Conservation (phyloP, 1,140 invertebrate species). For the Saccostrea cuccullata region DNA sequence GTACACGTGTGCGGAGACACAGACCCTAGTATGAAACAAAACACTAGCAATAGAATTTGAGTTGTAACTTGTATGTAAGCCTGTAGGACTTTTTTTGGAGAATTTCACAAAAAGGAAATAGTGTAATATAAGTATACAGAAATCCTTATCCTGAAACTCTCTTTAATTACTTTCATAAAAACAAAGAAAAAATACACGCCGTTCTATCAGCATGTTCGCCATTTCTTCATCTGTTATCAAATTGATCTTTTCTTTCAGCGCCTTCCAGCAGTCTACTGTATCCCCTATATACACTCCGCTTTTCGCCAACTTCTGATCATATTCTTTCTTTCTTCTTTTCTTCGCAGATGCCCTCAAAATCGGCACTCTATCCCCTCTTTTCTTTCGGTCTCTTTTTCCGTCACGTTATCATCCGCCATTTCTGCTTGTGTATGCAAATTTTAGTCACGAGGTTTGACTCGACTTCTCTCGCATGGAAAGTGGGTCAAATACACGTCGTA, state of each 20-base stretch:
- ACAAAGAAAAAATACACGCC: neutral
- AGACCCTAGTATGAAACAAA: too few relatives aligned
- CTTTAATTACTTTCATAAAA: too few relatives aligned
- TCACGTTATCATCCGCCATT: neutral
- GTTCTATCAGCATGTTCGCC: neutral
- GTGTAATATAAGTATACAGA: too few relatives aligned
- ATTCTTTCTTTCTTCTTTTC: neutral
- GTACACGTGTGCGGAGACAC: too few relatives aligned
- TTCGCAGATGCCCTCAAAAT: neutral
- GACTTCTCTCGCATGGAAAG: neutral
- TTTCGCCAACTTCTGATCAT: too few relatives aligned
- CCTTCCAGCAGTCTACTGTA: neutral
- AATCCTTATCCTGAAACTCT: too few relatives aligned
- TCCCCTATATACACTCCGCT: neutral
- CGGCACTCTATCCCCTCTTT: neutral
- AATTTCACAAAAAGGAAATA: too few relatives aligned
- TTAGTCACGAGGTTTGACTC: neutral
- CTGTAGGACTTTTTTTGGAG: too few relatives aligned
- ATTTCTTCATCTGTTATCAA: neutral
- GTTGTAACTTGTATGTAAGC: too few relatives aligned
- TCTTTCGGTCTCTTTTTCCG: neutral
- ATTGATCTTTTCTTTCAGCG: neutral
- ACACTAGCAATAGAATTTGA: too few relatives aligned
- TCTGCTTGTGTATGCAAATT: conserved; percentile 17
- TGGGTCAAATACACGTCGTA: neutral